Evolutionary conservation across 2,113 vertebrate species (phyloP).

Genomic region (Campylorhamphus procurvoides): DNA sequence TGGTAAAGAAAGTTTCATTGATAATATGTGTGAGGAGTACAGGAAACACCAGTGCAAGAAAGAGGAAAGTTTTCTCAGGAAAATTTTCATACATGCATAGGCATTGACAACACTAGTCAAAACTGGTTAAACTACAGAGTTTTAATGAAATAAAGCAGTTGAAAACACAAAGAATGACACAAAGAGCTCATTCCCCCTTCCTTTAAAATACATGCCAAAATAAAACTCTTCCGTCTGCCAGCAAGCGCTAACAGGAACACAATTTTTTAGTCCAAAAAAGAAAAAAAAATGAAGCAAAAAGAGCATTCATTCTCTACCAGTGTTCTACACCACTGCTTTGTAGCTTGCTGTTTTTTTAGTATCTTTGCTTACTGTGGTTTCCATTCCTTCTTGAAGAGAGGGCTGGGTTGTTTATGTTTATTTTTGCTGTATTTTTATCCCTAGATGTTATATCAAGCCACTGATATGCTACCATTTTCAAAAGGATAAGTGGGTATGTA

Average conservation of each 20-base stretch:
- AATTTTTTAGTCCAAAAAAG: neutral
- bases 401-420: neutral
- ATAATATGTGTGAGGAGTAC: neutral
- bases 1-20: neutral
- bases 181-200: neutral
- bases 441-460: neutral
- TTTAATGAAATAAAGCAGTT: neutral
- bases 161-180: neutral
- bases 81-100: neutral
- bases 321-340: neutral
- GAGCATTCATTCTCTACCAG: neutral
- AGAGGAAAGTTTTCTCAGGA: neutral
- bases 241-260: neutral
- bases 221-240: neutral
- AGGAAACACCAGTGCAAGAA: neutral
- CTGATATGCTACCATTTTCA: neutral
- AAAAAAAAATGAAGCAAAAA: neutral
- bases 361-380: neutral
- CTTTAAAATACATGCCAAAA: neutral
- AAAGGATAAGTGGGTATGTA: neutral
- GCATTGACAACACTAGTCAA: neutral
- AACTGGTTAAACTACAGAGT: neutral
- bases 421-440: neutral
- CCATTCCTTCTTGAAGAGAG: neutral
- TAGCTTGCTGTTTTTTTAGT: neutral